Base-by-base conservation (phyloP, 2,113 vertebrate species). In the Thunnus maccoyii region DNA sequence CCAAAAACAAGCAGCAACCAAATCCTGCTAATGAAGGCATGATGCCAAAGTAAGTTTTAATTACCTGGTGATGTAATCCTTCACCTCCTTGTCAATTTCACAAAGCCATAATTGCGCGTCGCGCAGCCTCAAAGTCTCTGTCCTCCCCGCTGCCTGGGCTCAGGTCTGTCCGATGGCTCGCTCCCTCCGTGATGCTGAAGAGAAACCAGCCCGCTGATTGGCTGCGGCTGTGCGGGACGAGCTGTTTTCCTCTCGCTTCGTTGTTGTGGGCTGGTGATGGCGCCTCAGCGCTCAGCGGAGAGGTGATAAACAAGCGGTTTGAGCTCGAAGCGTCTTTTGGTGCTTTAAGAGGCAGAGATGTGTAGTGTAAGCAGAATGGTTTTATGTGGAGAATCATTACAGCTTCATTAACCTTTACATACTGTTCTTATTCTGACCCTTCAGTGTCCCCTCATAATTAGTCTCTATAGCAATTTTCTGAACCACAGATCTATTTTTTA, bases 131-230 rank as follows among this genome's bases (percentile, higher is more conserved):
- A 22, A 46, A 72, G 84, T 80, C 8, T 72, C 62, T 69, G 70
- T 78, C 71, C 86, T 85, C 73, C 63, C 57, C 61, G 77, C 89
- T 82, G 85, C 81, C 61, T 30, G 86, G 22, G 67, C 77, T 86
- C 75, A n/a, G 72, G 54, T 85, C 76, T 72, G 75, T 48, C 66
- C 57, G 78, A 77, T 61, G 69, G 65, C 48, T 80, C 69, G 18
- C 78, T 55, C 62, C 56, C 79, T 50, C 54, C 52, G 88, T 86
- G 93, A 92, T 92, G 89, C 90, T 91, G 87, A 87, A 90, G 89
- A 89, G 91, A 91, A 88, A 88, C 82, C 80, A 80, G 84, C 22
- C 55, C 83, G 61, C 91, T 94, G 94, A 95, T 94, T 95, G 94
- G 94, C 90, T 94, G 86, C 70, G 4, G 61, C 66, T 11, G 22